phyloP scores from a whole-genome alignment of 1,140 invertebrate genomes.

The Daktulosphaira vitifoliae region DNA sequence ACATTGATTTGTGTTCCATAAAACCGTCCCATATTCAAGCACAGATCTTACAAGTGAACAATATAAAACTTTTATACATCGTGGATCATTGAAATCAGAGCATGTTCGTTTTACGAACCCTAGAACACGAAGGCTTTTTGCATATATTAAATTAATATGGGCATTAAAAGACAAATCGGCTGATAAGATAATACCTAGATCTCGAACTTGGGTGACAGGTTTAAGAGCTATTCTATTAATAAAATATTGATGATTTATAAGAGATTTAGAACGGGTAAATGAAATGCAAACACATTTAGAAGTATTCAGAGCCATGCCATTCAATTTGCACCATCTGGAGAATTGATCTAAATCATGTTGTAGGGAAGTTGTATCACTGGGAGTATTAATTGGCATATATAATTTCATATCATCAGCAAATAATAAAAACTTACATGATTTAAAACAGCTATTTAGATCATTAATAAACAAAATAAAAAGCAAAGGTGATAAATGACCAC shows the following conservation, averaged over 20 bases:
- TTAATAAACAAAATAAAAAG: conserved; percentile 41
- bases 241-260: background rate
- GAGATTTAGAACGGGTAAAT: background rate
- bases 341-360: too few species aligned
- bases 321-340: too few species aligned
- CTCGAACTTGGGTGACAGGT: background rate
- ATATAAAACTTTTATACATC: too few species aligned
- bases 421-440: too few species aligned
- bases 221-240: background rate
- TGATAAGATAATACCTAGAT: conserved; percentile 2
- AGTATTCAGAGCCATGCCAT: too few species aligned
- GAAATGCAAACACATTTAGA: too few species aligned
- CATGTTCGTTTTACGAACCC: background rate
- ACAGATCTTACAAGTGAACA: too few species aligned
- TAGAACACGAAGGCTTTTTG: background rate
- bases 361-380: too few species aligned
- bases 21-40: too few species aligned
- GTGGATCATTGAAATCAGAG: background rate
- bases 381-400: too few species aligned
- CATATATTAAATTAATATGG: background rate
- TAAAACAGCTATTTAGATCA: conserved; percentile 37
- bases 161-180: background rate
- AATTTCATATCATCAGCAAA: too few species aligned
- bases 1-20: too few species aligned
- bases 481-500: conserved; percentile 39